These are phyloP conservation scores for Azorinus chamasolen DNA, from an alignment of 2,888 invertebrate genomes.

Conservation along the genomic window DNA sequence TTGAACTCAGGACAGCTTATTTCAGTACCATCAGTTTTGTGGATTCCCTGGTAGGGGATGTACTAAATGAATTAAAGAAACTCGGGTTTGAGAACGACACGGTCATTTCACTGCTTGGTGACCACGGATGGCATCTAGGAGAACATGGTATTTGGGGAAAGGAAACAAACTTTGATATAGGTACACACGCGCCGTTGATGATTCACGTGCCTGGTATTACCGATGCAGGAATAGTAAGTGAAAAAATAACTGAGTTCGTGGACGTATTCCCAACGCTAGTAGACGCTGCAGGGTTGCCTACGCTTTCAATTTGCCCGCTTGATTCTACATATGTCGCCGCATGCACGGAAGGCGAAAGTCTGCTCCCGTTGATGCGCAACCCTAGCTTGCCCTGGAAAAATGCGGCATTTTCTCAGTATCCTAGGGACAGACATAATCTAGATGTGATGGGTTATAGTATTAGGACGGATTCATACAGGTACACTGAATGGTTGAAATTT, in stretches of 20 bases:
- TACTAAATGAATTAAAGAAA: constrained; percentile 60
- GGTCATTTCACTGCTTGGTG: constrained; percentile 66
- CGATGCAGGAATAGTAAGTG: constrained; percentile 47
- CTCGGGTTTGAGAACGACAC: constrained; percentile 58
- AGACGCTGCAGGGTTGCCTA: constrained; percentile 64
- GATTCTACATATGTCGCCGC: constrained; percentile 39
- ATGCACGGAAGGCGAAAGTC: constrained; percentile 67
- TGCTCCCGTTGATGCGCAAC: constrained; percentile 58
- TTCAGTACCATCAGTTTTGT: constrained; percentile 59
- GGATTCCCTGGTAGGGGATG: constrained; percentile 64
- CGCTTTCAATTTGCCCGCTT: constrained; percentile 51
- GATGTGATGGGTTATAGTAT: constrained; percentile 67
- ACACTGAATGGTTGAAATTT: constrained; percentile 74
- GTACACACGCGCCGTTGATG: constrained; percentile 76
- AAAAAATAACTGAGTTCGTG: constrained; percentile 64
- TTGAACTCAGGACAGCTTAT: constrained; percentile 63
- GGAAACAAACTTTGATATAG: constrained; percentile 74
- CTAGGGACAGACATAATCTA: not conserved
- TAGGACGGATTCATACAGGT: constrained; percentile 65
- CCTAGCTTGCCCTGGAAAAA: constrained; percentile 34
- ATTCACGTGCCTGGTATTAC: constrained; percentile 62
- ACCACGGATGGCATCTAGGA: constrained; percentile 70
- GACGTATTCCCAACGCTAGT: constrained; percentile 74
- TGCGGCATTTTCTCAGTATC: constrained; percentile 63
- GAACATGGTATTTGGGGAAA: constrained; percentile 71